Evolutionary conservation across 2,113 vertebrate species (phyloP).

Genomic region (Noctilio leporinus): DNA sequence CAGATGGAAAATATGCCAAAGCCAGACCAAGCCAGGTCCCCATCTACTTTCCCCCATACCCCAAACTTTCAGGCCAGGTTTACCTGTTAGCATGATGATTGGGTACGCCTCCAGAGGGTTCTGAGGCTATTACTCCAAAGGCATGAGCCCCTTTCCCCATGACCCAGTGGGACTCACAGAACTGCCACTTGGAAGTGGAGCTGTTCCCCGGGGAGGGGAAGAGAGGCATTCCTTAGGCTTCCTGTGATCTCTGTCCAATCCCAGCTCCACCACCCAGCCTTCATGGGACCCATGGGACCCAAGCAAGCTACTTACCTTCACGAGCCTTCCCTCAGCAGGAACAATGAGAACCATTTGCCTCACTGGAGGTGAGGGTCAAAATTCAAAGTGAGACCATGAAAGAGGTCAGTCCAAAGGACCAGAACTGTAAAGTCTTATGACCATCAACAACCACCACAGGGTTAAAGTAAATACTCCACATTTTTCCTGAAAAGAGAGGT

Average conservation of each 20-base stretch:
- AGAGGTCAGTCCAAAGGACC: not conserved
- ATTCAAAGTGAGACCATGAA: not conserved
- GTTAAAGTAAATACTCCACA: not conserved
- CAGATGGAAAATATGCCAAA: not conserved
- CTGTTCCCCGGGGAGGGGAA: not conserved
- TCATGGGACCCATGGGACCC: accelerated
- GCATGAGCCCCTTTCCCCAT: not conserved
- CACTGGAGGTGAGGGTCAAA: not conserved
- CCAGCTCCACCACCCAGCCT: not conserved
- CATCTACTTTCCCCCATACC: no score
- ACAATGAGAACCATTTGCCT: not conserved
- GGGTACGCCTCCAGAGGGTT: not conserved
- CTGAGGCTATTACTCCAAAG: not conserved
- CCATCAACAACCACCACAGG: not conserved
- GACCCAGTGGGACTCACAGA: not conserved
- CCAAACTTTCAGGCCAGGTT: not conserved
- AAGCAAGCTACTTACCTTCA: not conserved
- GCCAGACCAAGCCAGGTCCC: not conserved
- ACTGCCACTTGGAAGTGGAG: not conserved
- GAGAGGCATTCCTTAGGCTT: not conserved
- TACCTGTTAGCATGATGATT: not conserved
- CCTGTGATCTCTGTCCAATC: not conserved
- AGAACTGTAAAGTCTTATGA: not conserved
- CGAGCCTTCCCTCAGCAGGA: not conserved
- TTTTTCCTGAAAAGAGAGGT: not conserved